Conservation (phyloP, 2,113 vertebrate genomes). For the Ondatra zibethicus region DNA sequence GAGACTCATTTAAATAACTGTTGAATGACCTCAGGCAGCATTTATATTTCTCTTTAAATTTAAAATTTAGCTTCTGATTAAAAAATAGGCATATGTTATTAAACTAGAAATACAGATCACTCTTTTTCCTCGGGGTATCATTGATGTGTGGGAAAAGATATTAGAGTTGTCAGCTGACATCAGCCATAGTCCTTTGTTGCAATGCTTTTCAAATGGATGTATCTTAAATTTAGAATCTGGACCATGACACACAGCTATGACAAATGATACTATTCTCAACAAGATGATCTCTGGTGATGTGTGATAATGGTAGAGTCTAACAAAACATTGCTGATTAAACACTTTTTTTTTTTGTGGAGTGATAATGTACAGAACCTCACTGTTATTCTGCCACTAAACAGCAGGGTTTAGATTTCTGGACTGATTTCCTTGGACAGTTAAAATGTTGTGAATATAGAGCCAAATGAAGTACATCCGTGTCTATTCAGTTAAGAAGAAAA, state of each 20-base stretch:
- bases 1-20: not conserved
- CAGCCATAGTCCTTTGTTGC: not conserved
- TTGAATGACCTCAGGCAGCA: not conserved
- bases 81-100: not conserved
- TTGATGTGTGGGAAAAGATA: constrained; percentile 57
- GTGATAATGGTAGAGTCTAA: not conserved
- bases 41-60: constrained; percentile 52
- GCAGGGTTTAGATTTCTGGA: constrained; percentile 11
- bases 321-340: constrained; percentile 32
- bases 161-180: constrained; percentile 9
- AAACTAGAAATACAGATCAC: not conserved
- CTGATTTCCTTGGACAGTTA: not conserved
- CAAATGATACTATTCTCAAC: constrained; percentile 42
- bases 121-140: constrained; percentile 1
- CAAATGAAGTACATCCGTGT: constrained; percentile 18
- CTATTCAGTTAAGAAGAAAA: constrained; percentile 48
- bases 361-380: not conserved
- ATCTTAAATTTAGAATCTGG: constrained; percentile 19
- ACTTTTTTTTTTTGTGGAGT: not conserved
- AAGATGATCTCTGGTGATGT: constrained; percentile 49
- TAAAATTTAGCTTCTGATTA: not conserved
- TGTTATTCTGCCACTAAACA: not conserved
- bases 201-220: not conserved
- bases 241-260: constrained; percentile 14
- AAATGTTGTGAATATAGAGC: not conserved